These are phyloP conservation scores for Dermatemys mawii DNA, from an alignment of 2,113 vertebrate species.

Conservation along the genomic window DNA sequence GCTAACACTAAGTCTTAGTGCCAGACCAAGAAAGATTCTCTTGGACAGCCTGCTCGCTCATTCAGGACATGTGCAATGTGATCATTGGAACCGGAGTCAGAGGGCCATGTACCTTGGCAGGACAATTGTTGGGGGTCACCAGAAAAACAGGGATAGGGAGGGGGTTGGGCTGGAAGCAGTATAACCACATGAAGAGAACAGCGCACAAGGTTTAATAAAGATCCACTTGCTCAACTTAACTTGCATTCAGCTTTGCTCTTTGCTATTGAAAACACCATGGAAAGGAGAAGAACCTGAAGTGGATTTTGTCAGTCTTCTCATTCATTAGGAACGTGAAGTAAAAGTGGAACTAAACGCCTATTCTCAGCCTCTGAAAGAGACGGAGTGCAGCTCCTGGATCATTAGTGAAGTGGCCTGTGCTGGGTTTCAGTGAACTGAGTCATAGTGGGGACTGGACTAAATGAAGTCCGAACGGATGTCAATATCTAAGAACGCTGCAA, in stretches of 20 bases:
- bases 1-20: background rate
- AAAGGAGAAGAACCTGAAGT: constrained; percentile 2
- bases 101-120: too few relatives aligned
- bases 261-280: background rate
- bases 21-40: rapidly evolving
- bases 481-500: constrained; percentile 10
- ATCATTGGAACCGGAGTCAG: too few relatives aligned
- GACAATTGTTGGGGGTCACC: too few relatives aligned
- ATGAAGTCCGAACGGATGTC: constrained; percentile 6
- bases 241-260: background rate
- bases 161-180: too few relatives aligned
- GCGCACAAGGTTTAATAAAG: too few relatives aligned
- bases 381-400: background rate
- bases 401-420: background rate
- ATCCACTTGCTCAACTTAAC: background rate
- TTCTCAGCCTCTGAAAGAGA: background rate
- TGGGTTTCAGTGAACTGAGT: background rate
- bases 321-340: background rate
- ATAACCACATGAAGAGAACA: too few relatives aligned
- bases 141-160: too few relatives aligned
- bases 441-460: background rate
- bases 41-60: background rate
- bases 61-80: background rate
- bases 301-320: background rate
- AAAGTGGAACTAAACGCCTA: background rate